Evolutionary conservation across 2,888 invertebrate species (phyloP), one percentile per base, ranked within the genome.

Genomic region (Zygaena filipendulae): DNA sequence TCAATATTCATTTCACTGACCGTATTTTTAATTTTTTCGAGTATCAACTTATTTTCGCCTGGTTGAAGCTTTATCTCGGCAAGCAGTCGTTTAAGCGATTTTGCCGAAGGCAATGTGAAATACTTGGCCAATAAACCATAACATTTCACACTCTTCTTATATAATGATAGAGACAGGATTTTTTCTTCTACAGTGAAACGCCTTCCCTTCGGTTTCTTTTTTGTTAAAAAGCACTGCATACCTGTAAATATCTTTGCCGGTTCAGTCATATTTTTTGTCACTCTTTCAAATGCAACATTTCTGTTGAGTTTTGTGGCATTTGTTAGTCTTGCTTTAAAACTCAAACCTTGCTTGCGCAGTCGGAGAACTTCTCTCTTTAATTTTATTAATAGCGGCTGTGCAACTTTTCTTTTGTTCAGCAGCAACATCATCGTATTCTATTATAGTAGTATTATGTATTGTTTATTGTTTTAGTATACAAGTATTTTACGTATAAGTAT

Each of bases 101-200:
- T 34, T 25, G 12, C 20, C n/a, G 32, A 32, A 12, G 32, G 30
- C 14, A 33, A 25, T 7, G 31, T 21, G 11, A 37, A 34, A 13
- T 27, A n/a, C n/a, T n/a, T 34, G 4, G 13, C 11, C 4, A 37
- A 11, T 8, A 32, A 13, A 6, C 14, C 21, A 21, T 36, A 36
- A 6, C 13, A 10, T n/a, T 27, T 33, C 10, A 32, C 27, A 11
- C 33, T 30, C 24, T 29, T 29, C n/a, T 34, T 34, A 6, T 20
- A 33, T 3, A 37, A 11, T 7, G 32, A 23, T 8, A 37, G 16
- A 7, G 33, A 21, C 12, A 34, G 14, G 11, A 34, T 6, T 21
- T 37, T 32, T 19, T 37, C 29, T 2, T 34, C 26, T 4, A 28
- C 2, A 6, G 33, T 32, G 20, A 27, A 37, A 7, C 34, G 27